Base-by-base conservation (phyloP, 1,140 invertebrate species). In the Lysiphlebus fabarum region DNA sequence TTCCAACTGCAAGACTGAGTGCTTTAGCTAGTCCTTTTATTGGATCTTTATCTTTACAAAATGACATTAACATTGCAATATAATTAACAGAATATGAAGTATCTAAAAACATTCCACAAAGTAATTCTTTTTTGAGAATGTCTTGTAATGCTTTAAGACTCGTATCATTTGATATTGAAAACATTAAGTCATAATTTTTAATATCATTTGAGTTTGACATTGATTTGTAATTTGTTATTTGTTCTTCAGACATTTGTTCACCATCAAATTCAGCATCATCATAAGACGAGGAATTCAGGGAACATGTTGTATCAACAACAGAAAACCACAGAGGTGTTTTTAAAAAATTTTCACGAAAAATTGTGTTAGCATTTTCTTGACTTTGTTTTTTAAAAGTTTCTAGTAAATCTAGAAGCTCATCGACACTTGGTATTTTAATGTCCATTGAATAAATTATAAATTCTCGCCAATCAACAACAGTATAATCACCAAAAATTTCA, bases 401-500 rank as follows among this genome's bases (percentile, higher is more conserved):
- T 37, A 80, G 77, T 5, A 78, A 40, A 26, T 73, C 57, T 17
- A 86, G 62, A 33, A 86, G 66, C 59, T 86, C 79, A 2, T 78
- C 70, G 49, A 80, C 62, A 1, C 65, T 79, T 7, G 85, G 84
- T 64, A 77, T 81, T 17, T 69, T 62, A 10, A 86, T 65, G 53
- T 82, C 75, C 10, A 85, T 69, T 65, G 80, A 82, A 64, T 81
- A 83, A 58, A 86, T 72, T 10, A 87, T 69, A 61, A 87, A 86
- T 67, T 86, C 83, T 65, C 79, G 81, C 85, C 85, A 86, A 67
- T 85, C 79, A 9, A 86, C 58, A 44, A 79, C 81, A 4, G 75
- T 71, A 0, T 70, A 71, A 40, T 80, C 73, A 0, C 81, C 82
- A 65, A 82, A 87, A 12, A 85, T 34, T 10, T 66, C 58, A 45